Evolutionary conservation across 92 coral and sea anemone genomes (phyloP).

Genomic region (Meandrina meandrites): DNA sequence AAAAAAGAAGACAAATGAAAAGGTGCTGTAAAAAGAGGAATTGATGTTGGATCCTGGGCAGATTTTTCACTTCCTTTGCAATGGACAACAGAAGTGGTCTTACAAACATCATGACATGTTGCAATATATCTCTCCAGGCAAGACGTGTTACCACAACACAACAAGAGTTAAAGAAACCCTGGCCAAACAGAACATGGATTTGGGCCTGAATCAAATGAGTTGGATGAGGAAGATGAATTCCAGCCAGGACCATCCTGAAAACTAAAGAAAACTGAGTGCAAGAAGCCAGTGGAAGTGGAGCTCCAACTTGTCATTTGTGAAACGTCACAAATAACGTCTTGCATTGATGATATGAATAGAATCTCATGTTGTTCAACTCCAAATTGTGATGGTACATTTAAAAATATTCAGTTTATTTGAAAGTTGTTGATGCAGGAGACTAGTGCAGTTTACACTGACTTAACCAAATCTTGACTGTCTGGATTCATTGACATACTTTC

Average conservation of each 20-base stretch:
- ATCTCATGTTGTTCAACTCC: not conserved
- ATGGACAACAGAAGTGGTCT: conserved; percentile 32
- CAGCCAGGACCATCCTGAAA: conserved; percentile 5
- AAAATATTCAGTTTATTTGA: too few relatives aligned
- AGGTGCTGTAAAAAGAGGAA: conserved; percentile 42
- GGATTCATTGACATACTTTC: too few relatives aligned
- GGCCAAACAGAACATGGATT: not conserved
- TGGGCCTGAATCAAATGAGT: not conserved
- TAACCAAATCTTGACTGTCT: too few relatives aligned
- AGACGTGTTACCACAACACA: not conserved
- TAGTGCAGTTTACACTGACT: too few relatives aligned
- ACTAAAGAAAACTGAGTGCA: not conserved
- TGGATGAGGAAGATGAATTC: not conserved
- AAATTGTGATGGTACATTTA: not conserved
- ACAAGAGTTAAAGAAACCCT: not conserved
- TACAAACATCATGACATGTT: not conserved
- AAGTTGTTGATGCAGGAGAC: too few relatives aligned
- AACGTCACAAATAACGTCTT: not conserved
- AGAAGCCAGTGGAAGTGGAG: not conserved
- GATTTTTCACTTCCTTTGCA: conserved; percentile 44
- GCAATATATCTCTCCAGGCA: conserved; percentile 2
- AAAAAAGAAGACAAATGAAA: conserved; percentile 33
- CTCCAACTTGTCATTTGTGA: not conserved
- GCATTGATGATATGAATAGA: not conserved
- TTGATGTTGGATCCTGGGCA: conserved; percentile 21